Evolutionary conservation across 2,113 vertebrate genomes (phyloP).

Genomic region (western clawed frog (Xenopus tropicalis)): UCB_Xtro_10.0 CM004443.2:74493001-74493500

Average conservation of each 20-base stretch:
- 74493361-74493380: not conserved
- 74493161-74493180: constrained; percentile 13
- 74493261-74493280: constrained; percentile 3
- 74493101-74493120: not conserved
- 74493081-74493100: not conserved
- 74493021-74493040: no score
- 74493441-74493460: no score
- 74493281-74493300: constrained; percentile 7
- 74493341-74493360: not conserved
- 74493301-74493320: constrained; percentile 20
- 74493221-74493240: not conserved
- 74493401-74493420: no score
- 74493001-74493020: no score
- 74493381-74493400: no score
- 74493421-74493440: no score
- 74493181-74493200: constrained; percentile 41
- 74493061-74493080: not conserved
- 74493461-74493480: no score
- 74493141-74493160: no score
- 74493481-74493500: no score
- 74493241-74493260: not conserved
- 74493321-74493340: constrained; percentile 7
- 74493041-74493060: not conserved
- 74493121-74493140: no score
- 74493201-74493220: constrained; percentile 14